A percentile compares a stretch with the other conserved stretches of the same genome.
phyloP scores from a whole-genome alignment of 2,113 vertebrate genomes.

The Perognathus longimembris region DNA sequence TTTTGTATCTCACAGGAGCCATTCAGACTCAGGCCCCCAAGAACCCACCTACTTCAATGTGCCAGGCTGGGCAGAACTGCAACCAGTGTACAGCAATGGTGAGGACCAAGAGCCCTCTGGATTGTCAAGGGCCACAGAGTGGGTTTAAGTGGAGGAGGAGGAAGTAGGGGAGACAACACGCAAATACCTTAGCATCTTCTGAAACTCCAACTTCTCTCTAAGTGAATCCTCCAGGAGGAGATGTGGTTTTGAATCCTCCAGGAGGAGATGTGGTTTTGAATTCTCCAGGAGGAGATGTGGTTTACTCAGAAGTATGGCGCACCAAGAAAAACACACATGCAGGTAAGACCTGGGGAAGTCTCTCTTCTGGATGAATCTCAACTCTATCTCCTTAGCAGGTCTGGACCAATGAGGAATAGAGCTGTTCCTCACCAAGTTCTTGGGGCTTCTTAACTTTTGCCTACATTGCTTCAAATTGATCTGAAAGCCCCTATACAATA shows the following conservation, averaged over 20 bases:
- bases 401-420: not conserved
- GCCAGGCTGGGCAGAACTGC: constrained; percentile 51
- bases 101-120: not conserved
- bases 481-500: not conserved
- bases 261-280: constrained; percentile 49
- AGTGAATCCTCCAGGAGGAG: constrained; percentile 36
- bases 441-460: not conserved
- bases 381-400: no score
- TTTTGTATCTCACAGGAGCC: constrained; percentile 40
- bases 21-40: not conserved
- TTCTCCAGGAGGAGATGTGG: not conserved
- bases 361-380: not conserved
- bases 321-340: not conserved
- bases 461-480: not conserved
- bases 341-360: constrained; percentile 49
- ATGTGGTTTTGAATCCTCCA: constrained; percentile 49
- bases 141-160: not conserved
- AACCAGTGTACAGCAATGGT: constrained; percentile 72
- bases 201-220: constrained; percentile 21
- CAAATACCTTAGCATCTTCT: not conserved
- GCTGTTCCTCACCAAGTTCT: not conserved
- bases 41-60: constrained; percentile 66
- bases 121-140: not conserved
- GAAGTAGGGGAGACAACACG: not conserved
- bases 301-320: constrained; percentile 50